phyloP scores from a whole-genome alignment of 2,888 invertebrate genomes.

The Augiades crinisus region DNA sequence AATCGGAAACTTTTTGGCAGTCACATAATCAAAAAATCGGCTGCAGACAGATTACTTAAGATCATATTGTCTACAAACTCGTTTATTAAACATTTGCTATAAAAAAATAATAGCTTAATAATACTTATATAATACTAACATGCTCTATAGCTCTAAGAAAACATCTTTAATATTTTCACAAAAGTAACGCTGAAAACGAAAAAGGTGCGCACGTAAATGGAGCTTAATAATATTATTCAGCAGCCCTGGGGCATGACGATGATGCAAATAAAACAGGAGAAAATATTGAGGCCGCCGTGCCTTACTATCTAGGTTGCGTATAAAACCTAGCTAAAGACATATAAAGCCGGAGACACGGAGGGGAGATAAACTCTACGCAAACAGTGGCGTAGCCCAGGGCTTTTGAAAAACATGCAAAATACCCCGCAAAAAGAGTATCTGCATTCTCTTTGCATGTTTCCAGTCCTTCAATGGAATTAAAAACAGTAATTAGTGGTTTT shows the following conservation, averaged over 20 bases:
- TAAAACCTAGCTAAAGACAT: background rate
- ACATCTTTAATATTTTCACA: background rate
- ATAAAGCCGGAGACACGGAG: background rate
- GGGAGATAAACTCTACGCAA: background rate
- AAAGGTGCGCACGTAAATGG: background rate
- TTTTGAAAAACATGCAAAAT: constrained; percentile 7
- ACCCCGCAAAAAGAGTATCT: constrained; percentile 26
- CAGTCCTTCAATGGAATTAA: constrained; percentile 35
- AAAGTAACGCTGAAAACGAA: background rate
- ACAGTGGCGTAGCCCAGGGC: background rate
- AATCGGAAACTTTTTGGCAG: too few relatives aligned
- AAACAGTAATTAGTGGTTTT: constrained; percentile 37
- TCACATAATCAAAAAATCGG: too few relatives aligned
- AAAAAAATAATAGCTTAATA: too few relatives aligned
- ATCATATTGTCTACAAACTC: too few relatives aligned
- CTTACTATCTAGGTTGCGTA: background rate
- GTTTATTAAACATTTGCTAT: too few relatives aligned
- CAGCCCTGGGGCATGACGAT: constrained; percentile 6
- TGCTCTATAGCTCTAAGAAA: too few relatives aligned
- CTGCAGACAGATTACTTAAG: too few relatives aligned
- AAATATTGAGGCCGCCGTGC: background rate
- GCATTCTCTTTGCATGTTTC: constrained; percentile 31
- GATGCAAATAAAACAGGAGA: constrained; percentile 4
- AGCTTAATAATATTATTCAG: constrained; percentile 15
- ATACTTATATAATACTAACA: too few relatives aligned